Evolutionary conservation across 92 coral and sea anemone species (phyloP).

Genomic region (Palythoa caribaeorum): DNA sequence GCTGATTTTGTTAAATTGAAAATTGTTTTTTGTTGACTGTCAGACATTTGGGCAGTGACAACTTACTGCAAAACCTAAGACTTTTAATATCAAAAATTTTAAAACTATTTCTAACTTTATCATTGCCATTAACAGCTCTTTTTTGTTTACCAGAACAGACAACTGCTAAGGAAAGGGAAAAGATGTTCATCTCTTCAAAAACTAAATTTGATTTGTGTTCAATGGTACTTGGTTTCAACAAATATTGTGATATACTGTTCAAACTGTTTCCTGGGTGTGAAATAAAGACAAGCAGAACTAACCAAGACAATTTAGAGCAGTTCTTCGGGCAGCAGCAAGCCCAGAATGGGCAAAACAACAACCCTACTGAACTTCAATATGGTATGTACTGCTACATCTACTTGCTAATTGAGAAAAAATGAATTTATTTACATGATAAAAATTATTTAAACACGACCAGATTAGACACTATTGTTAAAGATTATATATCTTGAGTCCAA

Average conservation of each 20-base stretch:
- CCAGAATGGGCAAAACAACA: slow-evolving; percentile 66
- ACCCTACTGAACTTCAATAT: slow-evolving; percentile 62
- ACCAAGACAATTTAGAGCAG: slow-evolving; percentile 62
- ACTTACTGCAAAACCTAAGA: no score
- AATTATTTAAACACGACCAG: no score
- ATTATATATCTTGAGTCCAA: no score
- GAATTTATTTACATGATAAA: no score
- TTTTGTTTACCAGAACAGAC: neutral
- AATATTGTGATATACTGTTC: slow-evolving; percentile 45
- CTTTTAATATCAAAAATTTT: no score
- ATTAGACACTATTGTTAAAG: no score
- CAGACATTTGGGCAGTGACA: no score
- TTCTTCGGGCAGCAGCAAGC: slow-evolving; percentile 57
- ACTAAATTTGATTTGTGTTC: slow-evolving; percentile 58
- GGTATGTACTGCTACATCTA: slow-evolving; percentile 14
- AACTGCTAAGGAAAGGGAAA: slow-evolving; percentile 33
- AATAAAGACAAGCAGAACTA: slow-evolving; percentile 31
- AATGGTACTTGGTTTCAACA: slow-evolving; percentile 56
- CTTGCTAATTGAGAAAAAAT: neutral
- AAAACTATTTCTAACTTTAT: no score
- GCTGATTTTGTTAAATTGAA: no score
- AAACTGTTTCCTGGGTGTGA: slow-evolving; percentile 55
- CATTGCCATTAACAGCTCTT: no score
- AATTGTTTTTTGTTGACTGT: no score
- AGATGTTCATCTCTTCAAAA: slow-evolving; percentile 50